Conservation (phyloP, 92 coral and sea anemone species). For the Ricordea florida region DNA sequence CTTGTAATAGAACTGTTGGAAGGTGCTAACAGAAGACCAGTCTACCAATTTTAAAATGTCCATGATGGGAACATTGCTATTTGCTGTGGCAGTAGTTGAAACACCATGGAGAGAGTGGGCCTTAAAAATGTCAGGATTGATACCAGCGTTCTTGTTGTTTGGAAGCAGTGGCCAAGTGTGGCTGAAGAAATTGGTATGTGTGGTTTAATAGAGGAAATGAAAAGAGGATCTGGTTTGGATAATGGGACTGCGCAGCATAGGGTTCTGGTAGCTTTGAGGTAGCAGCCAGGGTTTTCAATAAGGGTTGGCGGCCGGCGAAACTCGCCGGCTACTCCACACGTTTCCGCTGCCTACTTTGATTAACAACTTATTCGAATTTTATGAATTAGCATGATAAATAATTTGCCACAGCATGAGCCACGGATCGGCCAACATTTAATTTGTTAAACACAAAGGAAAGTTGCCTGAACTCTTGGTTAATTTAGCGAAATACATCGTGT, state of each 20-base stretch:
- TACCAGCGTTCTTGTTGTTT: background rate
- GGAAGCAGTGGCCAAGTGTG: background rate
- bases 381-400: too few relatives aligned
- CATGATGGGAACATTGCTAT: constrained; percentile 17
- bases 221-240: background rate
- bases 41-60: constrained; percentile 45
- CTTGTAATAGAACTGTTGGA: constrained; percentile 44
- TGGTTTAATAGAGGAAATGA: constrained; percentile 15
- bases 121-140: constrained; percentile 12
- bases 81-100: constrained; percentile 49
- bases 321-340: too few relatives aligned
- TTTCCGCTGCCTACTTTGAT: too few relatives aligned
- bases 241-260: background rate
- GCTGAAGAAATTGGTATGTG: constrained; percentile 21
- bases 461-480: too few relatives aligned
- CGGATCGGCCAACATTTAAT: too few relatives aligned
- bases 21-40: constrained; percentile 51
- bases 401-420: too few relatives aligned
- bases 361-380: too few relatives aligned
- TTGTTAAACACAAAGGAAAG: too few relatives aligned
- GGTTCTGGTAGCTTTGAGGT: background rate
- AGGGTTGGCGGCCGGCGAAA: too few relatives aligned
- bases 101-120: constrained; percentile 53
- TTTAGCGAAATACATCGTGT: too few relatives aligned
- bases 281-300: background rate